phyloP scores from a whole-genome alignment of 2,113 vertebrate genomes.

The Mus musculus region GRCm39 chr5:47324501-47325000 shows the following conservation, averaged over 20 bases:
- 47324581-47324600: constrained; percentile 8
- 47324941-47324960: too few species aligned
- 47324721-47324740: constrained; percentile 16
- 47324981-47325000: neutral
- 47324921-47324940: neutral
- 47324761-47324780: neutral
- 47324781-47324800: neutral
- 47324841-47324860: neutral
- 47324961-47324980: neutral
- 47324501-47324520: neutral
- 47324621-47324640: neutral
- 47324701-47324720: neutral
- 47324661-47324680: neutral
- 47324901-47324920: neutral
- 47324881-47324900: neutral
- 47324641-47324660: neutral
- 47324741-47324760: neutral
- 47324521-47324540: neutral
- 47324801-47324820: neutral
- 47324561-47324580: neutral
- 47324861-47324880: neutral
- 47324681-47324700: neutral
- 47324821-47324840: neutral
- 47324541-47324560: neutral
- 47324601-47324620: neutral